Percentiles rank a stretch among this genome's conserved stretches.
These are phyloP conservation scores for Malurus splendens DNA, from an alignment of 2,797 vertebrate species.

Conservation along the genomic window DNA sequence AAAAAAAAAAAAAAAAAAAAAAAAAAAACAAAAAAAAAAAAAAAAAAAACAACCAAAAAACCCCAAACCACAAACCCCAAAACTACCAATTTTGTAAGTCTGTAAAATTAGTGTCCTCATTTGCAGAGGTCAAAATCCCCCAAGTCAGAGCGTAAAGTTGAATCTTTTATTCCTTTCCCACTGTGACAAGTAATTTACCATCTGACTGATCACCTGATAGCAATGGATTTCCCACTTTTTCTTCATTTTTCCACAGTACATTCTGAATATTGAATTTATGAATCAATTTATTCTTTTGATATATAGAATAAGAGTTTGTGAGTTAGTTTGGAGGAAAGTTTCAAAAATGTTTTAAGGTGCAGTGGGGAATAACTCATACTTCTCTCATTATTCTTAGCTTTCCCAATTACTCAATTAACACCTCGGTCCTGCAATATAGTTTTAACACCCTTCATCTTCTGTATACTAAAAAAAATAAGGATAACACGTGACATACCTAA, in stretches of 20 bases:
- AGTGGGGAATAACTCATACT: neutral
- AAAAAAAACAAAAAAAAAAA: no score
- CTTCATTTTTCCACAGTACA: neutral
- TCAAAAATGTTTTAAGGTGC: neutral
- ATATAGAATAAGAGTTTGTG: neutral
- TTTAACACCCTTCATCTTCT: neutral
- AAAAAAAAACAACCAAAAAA: no score
- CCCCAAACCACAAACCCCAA: neutral
- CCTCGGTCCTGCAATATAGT: neutral
- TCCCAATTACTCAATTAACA: neutral
- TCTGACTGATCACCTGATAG: neutral
- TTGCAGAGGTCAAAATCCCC: neutral
- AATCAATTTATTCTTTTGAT: constrained; percentile 22
- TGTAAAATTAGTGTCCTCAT: neutral
- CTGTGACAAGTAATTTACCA: neutral
- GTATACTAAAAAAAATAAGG: neutral
- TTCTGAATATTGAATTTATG: neutral
- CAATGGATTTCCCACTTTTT: neutral
- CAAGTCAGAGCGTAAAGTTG: fast-evolving
- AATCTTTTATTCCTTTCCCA: neutral
- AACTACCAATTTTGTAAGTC: neutral
- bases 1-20: no score
- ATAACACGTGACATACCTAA: neutral
- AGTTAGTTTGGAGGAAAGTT: neutral
- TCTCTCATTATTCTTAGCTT: neutral